Evolutionary conservation across 2,888 invertebrate genomes (phyloP).

Genomic region (Mylabris sibirica): DNA sequence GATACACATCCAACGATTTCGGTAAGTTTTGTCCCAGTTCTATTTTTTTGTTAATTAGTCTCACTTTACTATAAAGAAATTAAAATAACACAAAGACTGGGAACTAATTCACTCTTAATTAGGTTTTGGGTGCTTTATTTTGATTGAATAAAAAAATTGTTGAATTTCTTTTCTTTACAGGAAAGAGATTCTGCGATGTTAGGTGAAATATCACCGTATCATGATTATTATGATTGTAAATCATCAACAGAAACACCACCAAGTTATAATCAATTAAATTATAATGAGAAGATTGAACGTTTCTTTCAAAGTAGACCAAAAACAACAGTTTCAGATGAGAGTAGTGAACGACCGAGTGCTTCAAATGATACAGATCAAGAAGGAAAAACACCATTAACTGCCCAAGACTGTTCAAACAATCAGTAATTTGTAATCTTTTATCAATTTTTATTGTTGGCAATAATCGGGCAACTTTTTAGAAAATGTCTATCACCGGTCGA

Average conservation of each 20-base stretch:
- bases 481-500: constrained; percentile 63
- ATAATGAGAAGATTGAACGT: constrained; percentile 75
- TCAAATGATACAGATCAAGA: constrained; percentile 61
- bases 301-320: constrained; percentile 74
- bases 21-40: constrained; percentile 63
- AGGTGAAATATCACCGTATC: constrained; percentile 85
- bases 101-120: constrained; percentile 22
- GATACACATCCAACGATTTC: constrained; percentile 69
- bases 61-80: background rate
- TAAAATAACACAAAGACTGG: constrained; percentile 18
- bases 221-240: constrained; percentile 80
- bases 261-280: constrained; percentile 86
- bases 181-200: constrained; percentile 83
- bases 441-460: background rate
- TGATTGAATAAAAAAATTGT: background rate
- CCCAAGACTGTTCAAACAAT: constrained; percentile 49
- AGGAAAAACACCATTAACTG: constrained; percentile 48
- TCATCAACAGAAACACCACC: constrained; percentile 81
- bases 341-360: constrained; percentile 55
- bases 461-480: constrained; percentile 41
- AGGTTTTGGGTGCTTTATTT: background rate
- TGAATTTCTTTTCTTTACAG: constrained; percentile 58
- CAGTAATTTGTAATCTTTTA: constrained; percentile 47
- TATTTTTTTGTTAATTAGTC: constrained; percentile 16
- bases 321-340: constrained; percentile 66